Evolutionary conservation across 2,888 invertebrate species (phyloP).

Genomic region (Chymomyza procnemis): DNA sequence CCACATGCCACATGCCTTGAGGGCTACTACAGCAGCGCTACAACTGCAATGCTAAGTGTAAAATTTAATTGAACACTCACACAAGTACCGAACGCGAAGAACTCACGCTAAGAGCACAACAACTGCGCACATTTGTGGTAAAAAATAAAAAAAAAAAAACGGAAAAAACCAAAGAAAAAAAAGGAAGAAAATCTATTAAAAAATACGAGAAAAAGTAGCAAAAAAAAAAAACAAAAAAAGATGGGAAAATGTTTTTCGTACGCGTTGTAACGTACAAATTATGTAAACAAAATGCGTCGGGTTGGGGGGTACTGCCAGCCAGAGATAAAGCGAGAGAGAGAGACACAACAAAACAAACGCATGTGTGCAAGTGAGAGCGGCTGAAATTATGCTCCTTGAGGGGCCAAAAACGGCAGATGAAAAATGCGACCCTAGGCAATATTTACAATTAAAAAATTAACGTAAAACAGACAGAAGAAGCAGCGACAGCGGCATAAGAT

Average conservation of each 20-base stretch:
- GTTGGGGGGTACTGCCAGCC: neutral
- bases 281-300: conserved; percentile 58
- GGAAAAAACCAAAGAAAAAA: conserved; percentile 10
- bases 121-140: conserved; percentile 61
- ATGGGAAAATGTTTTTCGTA: conserved; percentile 50
- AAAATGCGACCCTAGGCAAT: conserved; percentile 70
- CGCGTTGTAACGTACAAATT: conserved; percentile 73
- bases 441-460: conserved; percentile 74
- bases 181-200: conserved; percentile 59
- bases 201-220: conserved; percentile 59
- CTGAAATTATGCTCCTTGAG: conserved; percentile 64
- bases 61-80: conserved; percentile 57
- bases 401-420: conserved; percentile 55
- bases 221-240: conserved; percentile 24
- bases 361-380: conserved; percentile 15
- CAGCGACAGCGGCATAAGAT: neutral
- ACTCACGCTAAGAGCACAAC: conserved; percentile 26
- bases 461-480: conserved; percentile 61
- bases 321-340: neutral
- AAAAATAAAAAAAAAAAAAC: conserved; percentile 26
- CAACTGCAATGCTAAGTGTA: conserved; percentile 51
- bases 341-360: neutral
- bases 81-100: conserved; percentile 2
- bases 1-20: conserved; percentile 14
- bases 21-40: conserved; percentile 5